Evolutionary conservation across 1,140 invertebrate species (phyloP), one percentile per base, ranked within the genome.

Genomic region (Agrypnia vestita): DNA sequence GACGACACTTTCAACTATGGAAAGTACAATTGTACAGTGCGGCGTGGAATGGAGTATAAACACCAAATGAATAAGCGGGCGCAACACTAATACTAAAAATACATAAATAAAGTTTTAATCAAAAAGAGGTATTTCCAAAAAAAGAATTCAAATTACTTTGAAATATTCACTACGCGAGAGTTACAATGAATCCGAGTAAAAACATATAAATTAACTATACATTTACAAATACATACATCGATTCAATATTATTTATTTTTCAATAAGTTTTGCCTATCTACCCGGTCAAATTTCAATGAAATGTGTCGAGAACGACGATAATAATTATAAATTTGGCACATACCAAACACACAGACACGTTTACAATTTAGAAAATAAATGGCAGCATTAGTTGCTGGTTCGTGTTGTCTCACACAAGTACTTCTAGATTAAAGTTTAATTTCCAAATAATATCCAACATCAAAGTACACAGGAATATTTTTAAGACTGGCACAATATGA

Each of bases 201-300:
- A 62, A 25, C 25, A 25, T 25, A 62, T 62, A 62, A 62, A 62
- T 6, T 56, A 19, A 21, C 59, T 62, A 62, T 62, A 62, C 59
- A 62, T 62, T 61, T 62, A 62, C 59, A 62, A 21, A 62, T 62
- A 62, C 59, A 35, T 43, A 64, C 61, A 64, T 43, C 35, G 12
- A 64, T 8, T 59, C 35, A 64, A 64, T 13, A n/a, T 64, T 35
- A 43, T 10, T 13, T 35, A 25, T 64, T 62, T 25, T 71, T 71
- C 10, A 13, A 51, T 71, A 51, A 71, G 67, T 71, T 71, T 71
- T 51, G 17, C 67, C 67, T 71, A 71, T 71, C 67, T 71, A 71
- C 46, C 11, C 64, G 61, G 21, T 51, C 67, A 49, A 47, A 49
- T 51, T 71, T 13, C 67, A 71, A 49, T 21, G n/a, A 15, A 62